Evolutionary conservation across 2,113 vertebrate species (phyloP).

Genomic region (Saimiri boliviensis): DNA sequence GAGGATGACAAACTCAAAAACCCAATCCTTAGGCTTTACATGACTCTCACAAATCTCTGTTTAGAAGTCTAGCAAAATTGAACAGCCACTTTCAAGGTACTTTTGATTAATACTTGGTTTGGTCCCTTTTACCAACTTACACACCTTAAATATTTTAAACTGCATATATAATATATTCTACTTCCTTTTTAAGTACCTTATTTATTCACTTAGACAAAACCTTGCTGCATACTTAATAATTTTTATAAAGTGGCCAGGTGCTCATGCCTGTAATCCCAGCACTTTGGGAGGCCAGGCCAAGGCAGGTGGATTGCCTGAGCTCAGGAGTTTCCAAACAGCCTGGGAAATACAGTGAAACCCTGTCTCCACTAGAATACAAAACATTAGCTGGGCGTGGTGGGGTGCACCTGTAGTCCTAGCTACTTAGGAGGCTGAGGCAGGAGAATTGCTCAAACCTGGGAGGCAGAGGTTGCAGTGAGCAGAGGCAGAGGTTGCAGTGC

Average conservation of each 20-base stretch:
- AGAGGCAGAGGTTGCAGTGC: too few species aligned
- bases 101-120: slow-evolving; percentile 26
- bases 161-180: neutral
- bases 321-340: too few species aligned
- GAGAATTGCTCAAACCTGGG: too few species aligned
- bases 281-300: too few species aligned
- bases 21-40: neutral
- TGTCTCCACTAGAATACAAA: too few species aligned
- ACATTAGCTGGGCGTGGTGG: too few species aligned
- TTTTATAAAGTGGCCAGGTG: neutral
- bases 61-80: slow-evolving; percentile 26
- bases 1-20: neutral
- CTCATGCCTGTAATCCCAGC: too few species aligned
- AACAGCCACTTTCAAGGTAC: neutral
- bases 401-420: too few species aligned
- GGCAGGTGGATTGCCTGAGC: too few species aligned
- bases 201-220: slow-evolving; percentile 45
- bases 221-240: slow-evolving; percentile 42
- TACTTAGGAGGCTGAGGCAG: too few species aligned
- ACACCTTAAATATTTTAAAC: neutral
- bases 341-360: too few species aligned
- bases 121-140: slow-evolving; percentile 26
- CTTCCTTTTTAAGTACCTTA: slow-evolving; percentile 53
- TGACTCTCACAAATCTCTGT: slow-evolving; percentile 35
- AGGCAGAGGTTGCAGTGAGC: too few species aligned